These are phyloP conservation scores for Adoxophyes honmai DNA, from an alignment of 1,140 invertebrate genomes.

Conservation along the genomic window DNA sequence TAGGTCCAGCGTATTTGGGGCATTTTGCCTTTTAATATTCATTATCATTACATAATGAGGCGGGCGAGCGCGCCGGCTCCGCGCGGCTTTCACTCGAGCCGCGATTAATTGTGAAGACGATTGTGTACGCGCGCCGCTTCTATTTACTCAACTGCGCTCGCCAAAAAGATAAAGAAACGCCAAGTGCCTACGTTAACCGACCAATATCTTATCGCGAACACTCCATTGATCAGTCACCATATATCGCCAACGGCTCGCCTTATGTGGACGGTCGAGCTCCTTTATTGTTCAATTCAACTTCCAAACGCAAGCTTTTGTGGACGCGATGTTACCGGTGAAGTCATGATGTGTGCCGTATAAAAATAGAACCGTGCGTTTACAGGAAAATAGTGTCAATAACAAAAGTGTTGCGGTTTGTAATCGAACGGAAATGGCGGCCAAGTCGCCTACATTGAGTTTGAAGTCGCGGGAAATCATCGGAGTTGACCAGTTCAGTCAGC, in stretches of 20 bases:
- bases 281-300: constrained; percentile 72
- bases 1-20: constrained; percentile 53
- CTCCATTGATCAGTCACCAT: constrained; percentile 71
- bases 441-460: constrained; percentile 69
- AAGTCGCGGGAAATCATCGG: constrained; percentile 71
- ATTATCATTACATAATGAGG: constrained; percentile 73
- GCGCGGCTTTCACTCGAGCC: constrained; percentile 63
- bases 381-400: constrained; percentile 74
- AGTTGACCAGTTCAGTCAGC: constrained; percentile 67
- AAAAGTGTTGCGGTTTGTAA: constrained; percentile 72
- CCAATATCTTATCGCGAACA: constrained; percentile 67
- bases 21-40: constrained; percentile 63
- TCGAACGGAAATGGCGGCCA: constrained; percentile 68
- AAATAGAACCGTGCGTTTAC: constrained; percentile 71
- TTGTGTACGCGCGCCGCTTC: constrained; percentile 58
- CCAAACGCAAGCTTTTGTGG: constrained; percentile 57
- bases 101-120: constrained; percentile 60
- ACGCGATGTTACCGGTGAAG: constrained; percentile 70
- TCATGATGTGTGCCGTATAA: constrained; percentile 69
- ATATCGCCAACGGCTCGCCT: constrained; percentile 64
- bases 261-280: constrained; percentile 63
- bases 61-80: constrained; percentile 25
- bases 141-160: constrained; percentile 71
- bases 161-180: constrained; percentile 67
- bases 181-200: constrained; percentile 46